Conservation (phyloP, 2,888 invertebrate species). For the Drosophila nigricruria region DNA sequence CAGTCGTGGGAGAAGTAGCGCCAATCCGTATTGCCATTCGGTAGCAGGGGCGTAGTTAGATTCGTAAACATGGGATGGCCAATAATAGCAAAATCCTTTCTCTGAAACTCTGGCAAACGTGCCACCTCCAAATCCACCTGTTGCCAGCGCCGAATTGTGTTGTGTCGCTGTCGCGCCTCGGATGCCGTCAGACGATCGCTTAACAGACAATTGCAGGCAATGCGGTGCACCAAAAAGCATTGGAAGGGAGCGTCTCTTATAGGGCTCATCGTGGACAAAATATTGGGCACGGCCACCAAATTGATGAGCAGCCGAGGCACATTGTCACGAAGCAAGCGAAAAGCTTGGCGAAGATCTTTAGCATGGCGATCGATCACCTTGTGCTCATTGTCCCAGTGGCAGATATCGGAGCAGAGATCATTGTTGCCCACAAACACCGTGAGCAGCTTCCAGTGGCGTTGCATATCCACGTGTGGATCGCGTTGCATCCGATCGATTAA, state of each 20-base stretch:
- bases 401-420: conserved; percentile 87
- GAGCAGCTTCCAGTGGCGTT: conserved; percentile 88
- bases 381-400: conserved; percentile 85
- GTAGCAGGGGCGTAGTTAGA: conserved; percentile 78
- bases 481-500: conserved; percentile 73
- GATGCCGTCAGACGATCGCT: conserved; percentile 53
- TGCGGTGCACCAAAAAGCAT: conserved; percentile 69
- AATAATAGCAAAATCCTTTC: conserved; percentile 87
- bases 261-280: conserved; percentile 49
- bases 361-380: conserved; percentile 85
- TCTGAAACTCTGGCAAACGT: conserved; percentile 79
- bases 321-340: conserved; percentile 86
- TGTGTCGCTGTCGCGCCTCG: conserved; percentile 33
- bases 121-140: conserved; percentile 86
- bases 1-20: conserved; percentile 87
- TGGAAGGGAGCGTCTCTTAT: conserved; percentile 60
- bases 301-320: conserved; percentile 86
- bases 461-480: conserved; percentile 85
- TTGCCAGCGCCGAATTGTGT: conserved; percentile 85
- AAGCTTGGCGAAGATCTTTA: conserved; percentile 85
- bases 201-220: conserved; percentile 79
- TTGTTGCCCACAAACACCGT: conserved; percentile 88
- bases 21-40: conserved; percentile 85
- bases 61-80: conserved; percentile 85
- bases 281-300: conserved; percentile 73